phyloP scores from a whole-genome alignment of 2,888 invertebrate genomes.

The Subacronicta megacephala region DNA sequence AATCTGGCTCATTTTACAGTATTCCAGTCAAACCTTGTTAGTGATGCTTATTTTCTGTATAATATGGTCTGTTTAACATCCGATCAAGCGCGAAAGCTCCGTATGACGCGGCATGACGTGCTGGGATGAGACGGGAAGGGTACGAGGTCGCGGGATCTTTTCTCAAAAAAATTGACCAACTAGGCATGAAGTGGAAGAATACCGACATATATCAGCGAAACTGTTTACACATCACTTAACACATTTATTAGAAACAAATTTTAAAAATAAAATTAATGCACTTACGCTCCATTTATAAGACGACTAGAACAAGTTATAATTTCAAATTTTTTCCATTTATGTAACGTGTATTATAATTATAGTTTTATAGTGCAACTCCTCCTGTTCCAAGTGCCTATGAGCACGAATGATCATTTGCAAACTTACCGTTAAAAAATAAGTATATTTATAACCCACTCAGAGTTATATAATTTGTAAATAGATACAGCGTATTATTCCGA shows the following conservation, averaged over 20 bases:
- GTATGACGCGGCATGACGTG: constrained; percentile 53
- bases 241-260: constrained; percentile 4
- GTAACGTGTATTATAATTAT: too few species aligned
- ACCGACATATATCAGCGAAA: constrained; percentile 35
- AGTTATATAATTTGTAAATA: too few species aligned
- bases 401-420: too few species aligned
- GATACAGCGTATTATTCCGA: too few species aligned
- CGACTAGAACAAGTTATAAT: too few species aligned
- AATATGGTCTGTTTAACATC: constrained; percentile 47
- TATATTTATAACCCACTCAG: too few species aligned
- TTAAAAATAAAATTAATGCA: neutral
- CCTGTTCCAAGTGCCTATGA: too few species aligned
- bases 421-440: too few species aligned
- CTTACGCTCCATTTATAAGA: too few species aligned
- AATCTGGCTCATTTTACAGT: neutral
- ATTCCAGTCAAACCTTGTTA: neutral
- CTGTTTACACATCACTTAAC: constrained; percentile 22
- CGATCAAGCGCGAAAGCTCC: constrained; percentile 52
- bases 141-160: constrained; percentile 6
- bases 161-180: constrained; percentile 30
- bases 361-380: too few species aligned
- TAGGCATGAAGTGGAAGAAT: constrained; percentile 38
- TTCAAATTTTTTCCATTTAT: too few species aligned
- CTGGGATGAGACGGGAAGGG: constrained; percentile 24
- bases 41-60: constrained; percentile 5